Percentiles rank a stretch among this genome's conserved stretches.
Evolutionary conservation across 1,140 invertebrate species (phyloP).

Genomic region (Bombus sylvicola): DNA sequence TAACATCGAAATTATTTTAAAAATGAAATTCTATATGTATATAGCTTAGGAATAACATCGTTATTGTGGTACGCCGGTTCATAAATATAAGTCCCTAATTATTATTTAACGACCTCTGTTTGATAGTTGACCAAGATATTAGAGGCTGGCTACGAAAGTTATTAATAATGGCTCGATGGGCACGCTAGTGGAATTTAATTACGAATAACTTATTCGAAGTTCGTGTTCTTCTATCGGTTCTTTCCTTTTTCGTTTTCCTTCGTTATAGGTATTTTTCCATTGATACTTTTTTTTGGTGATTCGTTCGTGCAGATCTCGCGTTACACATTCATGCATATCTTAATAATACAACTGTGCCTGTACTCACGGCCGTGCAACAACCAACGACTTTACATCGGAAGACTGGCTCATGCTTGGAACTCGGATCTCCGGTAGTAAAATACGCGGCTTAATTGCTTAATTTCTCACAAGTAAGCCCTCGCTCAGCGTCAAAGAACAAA

Average conservation of each 20-base stretch:
- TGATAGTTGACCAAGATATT: slow-evolving; percentile 25
- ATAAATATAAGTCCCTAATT: background rate
- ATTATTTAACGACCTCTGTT: background rate
- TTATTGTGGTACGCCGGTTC: background rate
- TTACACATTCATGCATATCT: slow-evolving; percentile 51
- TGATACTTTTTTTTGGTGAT: background rate
- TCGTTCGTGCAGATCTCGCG: background rate
- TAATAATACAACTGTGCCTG: slow-evolving; percentile 46
- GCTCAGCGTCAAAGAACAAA: slow-evolving; percentile 73
- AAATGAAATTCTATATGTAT: background rate
- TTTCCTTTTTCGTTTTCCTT: background rate
- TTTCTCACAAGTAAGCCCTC: slow-evolving; percentile 78
- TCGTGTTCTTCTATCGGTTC: background rate
- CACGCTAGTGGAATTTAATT: slow-evolving; percentile 46
- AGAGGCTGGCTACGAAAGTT: slow-evolving; percentile 23
- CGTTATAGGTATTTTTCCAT: background rate
- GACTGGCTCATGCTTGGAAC: slow-evolving; percentile 64
- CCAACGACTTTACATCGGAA: slow-evolving; percentile 65
- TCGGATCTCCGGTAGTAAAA: slow-evolving; percentile 75
- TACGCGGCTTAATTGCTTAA: slow-evolving; percentile 80
- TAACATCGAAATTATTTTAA: background rate
- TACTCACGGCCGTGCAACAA: slow-evolving; percentile 54
- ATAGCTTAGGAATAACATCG: background rate
- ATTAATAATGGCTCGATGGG: slow-evolving; percentile 45
- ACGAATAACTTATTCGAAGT: slow-evolving; percentile 29